Base-by-base conservation (phyloP, 2,888 invertebrate genomes). In the Hetaerina titia region DNA sequence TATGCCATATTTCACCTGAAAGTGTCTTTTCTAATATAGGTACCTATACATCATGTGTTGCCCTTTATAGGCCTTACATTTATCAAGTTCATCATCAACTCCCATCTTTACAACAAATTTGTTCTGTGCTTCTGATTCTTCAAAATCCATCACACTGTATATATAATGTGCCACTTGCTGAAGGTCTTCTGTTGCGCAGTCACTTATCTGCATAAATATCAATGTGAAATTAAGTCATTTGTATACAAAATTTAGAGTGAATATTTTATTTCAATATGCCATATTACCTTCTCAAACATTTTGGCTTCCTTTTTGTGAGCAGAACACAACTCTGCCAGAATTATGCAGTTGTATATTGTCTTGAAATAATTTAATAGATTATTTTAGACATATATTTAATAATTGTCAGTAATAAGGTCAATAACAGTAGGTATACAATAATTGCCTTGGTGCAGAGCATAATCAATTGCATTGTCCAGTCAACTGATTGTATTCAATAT, bases 101-200 rank as follows among this genome's bases (percentile, higher is more conserved):
- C 98, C 98, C 57, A 97, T 96, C 96, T 98, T 98, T 0, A 99
- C 98, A 0, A 98, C 97, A 96, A 99, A 98, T 96, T 98, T 97
- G 69, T 98, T 97, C 96, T 97, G 97, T 13, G 97, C 97, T 95
- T 97, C 97, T 15, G 97, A 97, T 69, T 97, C 97, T 95, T 97
- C 98, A 96, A 98, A 98, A 96, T 98, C 98, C 95, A 98, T 97
- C n/a, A 98, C 97, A 96, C 98, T 97, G 95, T 98, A 97, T 96
- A 98, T 98, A 95, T 98, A 98, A 95, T 98, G 97, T 95, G 98
- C 98, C 96, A 98, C 97, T 96, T 97, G 96, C 95, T 97, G 97
- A 94, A 97, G 96, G 69, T 97, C 97, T 74, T 97, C 96, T 45
- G 97, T 97, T 63, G 97, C 96, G 88, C 96, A 96, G 1, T 96